phyloP scores from a whole-genome alignment of 92 coral and sea anemone genomes.

The Desmophyllum pertusum region DNA sequence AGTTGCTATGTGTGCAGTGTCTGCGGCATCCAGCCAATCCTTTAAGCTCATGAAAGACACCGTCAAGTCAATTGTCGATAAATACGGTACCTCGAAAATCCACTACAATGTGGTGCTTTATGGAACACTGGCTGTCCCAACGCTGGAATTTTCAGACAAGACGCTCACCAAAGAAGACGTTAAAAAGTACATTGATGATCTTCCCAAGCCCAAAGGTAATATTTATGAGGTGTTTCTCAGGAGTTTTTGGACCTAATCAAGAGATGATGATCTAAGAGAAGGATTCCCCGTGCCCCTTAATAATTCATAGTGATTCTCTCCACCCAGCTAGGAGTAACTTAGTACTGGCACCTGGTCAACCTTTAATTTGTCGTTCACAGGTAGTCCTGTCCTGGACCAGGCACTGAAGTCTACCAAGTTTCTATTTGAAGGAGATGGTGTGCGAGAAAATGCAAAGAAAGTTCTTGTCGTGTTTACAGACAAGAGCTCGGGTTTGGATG shows the following conservation, averaged over 20 bases:
- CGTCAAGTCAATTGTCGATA: conserved; percentile 71
- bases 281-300: too few species aligned
- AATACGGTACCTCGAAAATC: conserved; percentile 75
- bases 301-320: too few species aligned
- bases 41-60: conserved; percentile 73
- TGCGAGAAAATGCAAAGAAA: conserved; percentile 78
- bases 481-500: conserved; percentile 55
- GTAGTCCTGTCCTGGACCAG: conserved; percentile 51
- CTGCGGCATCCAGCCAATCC: conserved; percentile 33
- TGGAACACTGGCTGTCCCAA: conserved; percentile 46
- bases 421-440: conserved; percentile 64
- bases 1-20: conserved; percentile 75
- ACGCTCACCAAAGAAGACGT: conserved; percentile 6
- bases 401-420: conserved; percentile 65
- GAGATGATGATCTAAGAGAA: too few species aligned
- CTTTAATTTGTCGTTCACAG: conserved; percentile 5
- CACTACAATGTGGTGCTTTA: conserved; percentile 75
- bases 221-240: not conserved
- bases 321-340: too few species aligned
- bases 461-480: conserved; percentile 80
- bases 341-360: too few species aligned
- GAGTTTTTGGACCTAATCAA: too few species aligned
- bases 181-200: not conserved
- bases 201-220: conserved; percentile 39
- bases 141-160: conserved; percentile 12